phyloP scores from a whole-genome alignment of 2,888 invertebrate species.

The Eurois occulta region DNA sequence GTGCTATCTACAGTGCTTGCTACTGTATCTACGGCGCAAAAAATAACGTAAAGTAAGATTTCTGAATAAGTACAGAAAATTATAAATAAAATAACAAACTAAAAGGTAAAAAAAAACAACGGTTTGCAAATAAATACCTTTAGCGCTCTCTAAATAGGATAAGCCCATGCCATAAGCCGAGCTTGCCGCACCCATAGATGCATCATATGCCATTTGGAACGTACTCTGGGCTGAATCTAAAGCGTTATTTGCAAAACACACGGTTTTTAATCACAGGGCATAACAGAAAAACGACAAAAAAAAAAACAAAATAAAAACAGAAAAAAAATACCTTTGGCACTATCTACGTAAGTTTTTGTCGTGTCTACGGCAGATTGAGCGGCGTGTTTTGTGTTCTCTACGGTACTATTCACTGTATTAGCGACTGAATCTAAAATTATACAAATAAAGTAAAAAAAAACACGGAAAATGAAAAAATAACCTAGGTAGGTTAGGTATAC shows the following conservation, averaged over 20 bases:
- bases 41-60: slow-evolving; percentile 51
- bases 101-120: slow-evolving; percentile 2
- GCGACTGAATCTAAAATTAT: slow-evolving; percentile 77
- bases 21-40: slow-evolving; percentile 79
- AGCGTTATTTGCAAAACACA: slow-evolving; percentile 69
- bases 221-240: slow-evolving; percentile 82
- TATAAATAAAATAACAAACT: slow-evolving; percentile 5
- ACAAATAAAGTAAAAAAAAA: slow-evolving; percentile 53
- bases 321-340: slow-evolving; percentile 80
- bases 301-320: slow-evolving; percentile 34
- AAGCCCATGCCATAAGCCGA: slow-evolving; percentile 81
- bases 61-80: slow-evolving; percentile 31
- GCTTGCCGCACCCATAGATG: slow-evolving; percentile 76
- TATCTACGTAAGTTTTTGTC: slow-evolving; percentile 78
- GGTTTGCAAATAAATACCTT: slow-evolving; percentile 67
- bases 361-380: slow-evolving; percentile 77
- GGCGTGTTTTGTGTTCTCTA: slow-evolving; percentile 78
- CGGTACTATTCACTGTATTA: slow-evolving; percentile 74
- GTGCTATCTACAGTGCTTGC: slow-evolving; percentile 83
- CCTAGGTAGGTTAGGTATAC: no score
- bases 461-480: slow-evolving; percentile 2
- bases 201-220: slow-evolving; percentile 77
- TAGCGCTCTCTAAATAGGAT: slow-evolving; percentile 79
- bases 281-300: slow-evolving; percentile 45
- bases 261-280: slow-evolving; percentile 63